A percentile compares a stretch with the other conserved stretches of the same genome.
phyloP scores from a whole-genome alignment of 2,888 invertebrate genomes.

The Trichopria drosophilae region DNA sequence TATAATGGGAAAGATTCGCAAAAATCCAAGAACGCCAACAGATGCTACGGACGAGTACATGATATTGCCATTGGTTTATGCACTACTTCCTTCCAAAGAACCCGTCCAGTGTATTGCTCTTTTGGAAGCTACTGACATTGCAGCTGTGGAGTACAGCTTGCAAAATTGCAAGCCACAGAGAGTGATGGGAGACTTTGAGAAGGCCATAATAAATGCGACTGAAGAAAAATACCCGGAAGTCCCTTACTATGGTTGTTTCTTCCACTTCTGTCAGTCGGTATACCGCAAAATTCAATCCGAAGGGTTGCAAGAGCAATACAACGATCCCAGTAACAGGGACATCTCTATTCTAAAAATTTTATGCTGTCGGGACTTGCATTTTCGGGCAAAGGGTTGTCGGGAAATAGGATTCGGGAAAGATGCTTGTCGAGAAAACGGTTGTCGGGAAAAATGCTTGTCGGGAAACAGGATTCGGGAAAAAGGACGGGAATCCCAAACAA shows the following conservation, averaged over 20 bases:
- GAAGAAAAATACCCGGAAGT: background rate
- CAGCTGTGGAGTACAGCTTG: background rate
- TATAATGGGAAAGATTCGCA: background rate
- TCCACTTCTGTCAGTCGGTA: background rate
- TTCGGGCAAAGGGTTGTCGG: no score
- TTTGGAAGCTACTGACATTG: background rate
- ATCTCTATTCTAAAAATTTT: no score
- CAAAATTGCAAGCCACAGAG: background rate
- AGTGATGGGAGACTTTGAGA: conserved; percentile 2
- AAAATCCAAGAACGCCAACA: background rate
- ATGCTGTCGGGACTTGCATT: no score
- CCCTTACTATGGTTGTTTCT: no score
- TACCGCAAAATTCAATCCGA: background rate
- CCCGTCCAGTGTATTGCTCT: background rate
- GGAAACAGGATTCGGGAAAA: no score
- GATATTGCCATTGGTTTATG: background rate
- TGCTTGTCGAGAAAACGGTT: no score
- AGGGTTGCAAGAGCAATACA: background rate
- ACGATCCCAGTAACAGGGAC: no score
- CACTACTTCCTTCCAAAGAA: background rate
- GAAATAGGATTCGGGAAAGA: no score
- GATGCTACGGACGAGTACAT: background rate
- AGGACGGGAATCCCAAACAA: no score
- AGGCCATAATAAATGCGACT: background rate
- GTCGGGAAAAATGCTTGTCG: no score